Base-by-base conservation (phyloP, 2,888 invertebrate genomes). In the Oegoconia quadripuncta region DNA sequence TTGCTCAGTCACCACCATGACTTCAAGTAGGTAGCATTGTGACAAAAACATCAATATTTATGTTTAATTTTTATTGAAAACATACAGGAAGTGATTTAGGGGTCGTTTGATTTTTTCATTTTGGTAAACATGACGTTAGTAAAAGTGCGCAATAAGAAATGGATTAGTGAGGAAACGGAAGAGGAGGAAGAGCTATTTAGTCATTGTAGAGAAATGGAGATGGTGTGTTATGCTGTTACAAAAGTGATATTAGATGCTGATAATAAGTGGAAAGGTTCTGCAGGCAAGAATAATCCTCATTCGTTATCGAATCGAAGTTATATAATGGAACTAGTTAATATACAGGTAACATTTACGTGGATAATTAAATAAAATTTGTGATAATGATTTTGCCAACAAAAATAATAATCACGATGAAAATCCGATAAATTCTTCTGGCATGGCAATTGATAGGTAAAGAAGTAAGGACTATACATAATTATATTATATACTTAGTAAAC, bases 101-200 rank as follows among this genome's bases (percentile, higher is more conserved):
- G 13, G 6, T 28, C 6, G 13, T 15, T 29, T 27, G 12, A 3
- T 23, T 3, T n/a, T 9, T 13, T 15, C 44, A 53, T 52, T 52
- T 49, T 52, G 34, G n/a, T n/a, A 44, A 65, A 53, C 47, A 81
- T 80, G 76, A 58, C 64, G 37, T 51, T 73, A 23, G 60, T 55
- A 44, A 80, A 73, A 66, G 58, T 74, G 37, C 59, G 66, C 18
- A 70, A 64, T 46, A 82, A 76, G 45, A 83, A 81, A 74, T 90
- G 90, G 90, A 76, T 91, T 14, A 89, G 89, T 46, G 74, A 87
- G 34, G 89, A 90, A 58, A 78, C 77, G 1, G 61, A 69, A 1
- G 89, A 90, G 1, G 86, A 88, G 44, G 80, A 82, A 39, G 80
- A 76, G 22, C 53, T 89, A 16, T 91, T 89, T 55, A 59, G 53